Evolutionary conservation across 1,140 invertebrate genomes (phyloP), one percentile per base, ranked within the genome.

Genomic region (Cardiocondyla obscurior): DNA sequence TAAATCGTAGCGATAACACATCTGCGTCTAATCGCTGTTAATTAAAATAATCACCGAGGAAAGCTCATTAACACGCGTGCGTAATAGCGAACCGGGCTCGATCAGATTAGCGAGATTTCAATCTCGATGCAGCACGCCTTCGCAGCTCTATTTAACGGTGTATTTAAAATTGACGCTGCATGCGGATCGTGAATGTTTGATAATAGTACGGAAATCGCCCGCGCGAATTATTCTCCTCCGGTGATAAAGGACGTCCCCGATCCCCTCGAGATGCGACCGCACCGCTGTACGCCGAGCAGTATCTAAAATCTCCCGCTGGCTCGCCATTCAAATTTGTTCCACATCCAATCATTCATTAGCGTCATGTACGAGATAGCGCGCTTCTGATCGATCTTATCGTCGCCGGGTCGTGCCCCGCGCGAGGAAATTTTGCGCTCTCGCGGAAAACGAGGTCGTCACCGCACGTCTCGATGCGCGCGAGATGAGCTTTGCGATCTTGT

Each of bases 1-100:
- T 49, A 79, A 79, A 55, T 79, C 16, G 12, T 12, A 12, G 5
- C 14, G 42, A 51, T 76, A 69, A 53, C 28, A 39, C 42, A 16
- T 42, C n/a, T 46, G 30, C 42, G 69, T 79, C 74, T 69, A 79
- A 69, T 69, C 62, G 49, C 22, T 10, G 33, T 79, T 79, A 79
- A 79, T 79, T 69, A 69, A 79, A 69, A 53, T 67, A 36, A 79
- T 79, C 55, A 79, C 67, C 25, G 74, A 67, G 60, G 14, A 67
- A 67, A 79, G 22, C 12, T n/a, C 25, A 79, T 79, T 79, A 79
- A 69, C 74, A 69, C 33, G 22, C 16, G 33, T 39, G 25, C 30
- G 42, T n/a, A 49, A 79, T 79, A 69, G 74, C 62, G n/a, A 30
- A 77, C 69, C 62, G 49, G 22, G 19, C 25, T 42, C 49, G n/a